Conservation (phyloP, 2,888 invertebrate species). For the Drosophila birchii region DNA sequence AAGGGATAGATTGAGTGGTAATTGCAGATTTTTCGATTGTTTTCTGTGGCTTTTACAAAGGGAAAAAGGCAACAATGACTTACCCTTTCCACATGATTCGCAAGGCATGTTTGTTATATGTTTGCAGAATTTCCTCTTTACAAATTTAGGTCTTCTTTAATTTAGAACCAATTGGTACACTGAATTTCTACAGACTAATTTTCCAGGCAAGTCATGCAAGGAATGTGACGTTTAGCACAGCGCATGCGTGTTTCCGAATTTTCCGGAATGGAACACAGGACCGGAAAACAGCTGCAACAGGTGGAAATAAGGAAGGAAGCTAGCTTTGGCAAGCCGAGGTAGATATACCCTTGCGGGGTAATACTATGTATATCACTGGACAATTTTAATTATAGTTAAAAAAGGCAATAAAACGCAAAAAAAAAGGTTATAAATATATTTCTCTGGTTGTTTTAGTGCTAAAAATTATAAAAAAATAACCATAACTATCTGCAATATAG, state of each 20-base stretch:
- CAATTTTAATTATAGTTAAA: neutral
- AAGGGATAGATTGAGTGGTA: neutral
- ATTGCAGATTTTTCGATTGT: neutral
- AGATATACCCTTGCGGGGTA: neutral
- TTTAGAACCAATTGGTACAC: constrained; percentile 5
- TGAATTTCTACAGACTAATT: constrained; percentile 3
- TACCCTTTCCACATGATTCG: constrained; percentile 75
- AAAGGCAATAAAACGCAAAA: neutral
- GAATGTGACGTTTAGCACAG: constrained; percentile 21
- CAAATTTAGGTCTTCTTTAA: neutral
- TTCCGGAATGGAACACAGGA: constrained; percentile 11
- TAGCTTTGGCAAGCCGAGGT: neutral
- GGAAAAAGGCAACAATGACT: neutral
- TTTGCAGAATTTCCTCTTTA: neutral
- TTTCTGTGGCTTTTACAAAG: neutral
- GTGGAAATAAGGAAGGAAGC: neutral
- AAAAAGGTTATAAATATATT: neutral
- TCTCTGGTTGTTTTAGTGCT: too few relatives aligned
- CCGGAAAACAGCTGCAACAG: constrained; percentile 11
- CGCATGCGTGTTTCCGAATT: constrained; percentile 51
- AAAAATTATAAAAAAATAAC: too few relatives aligned
- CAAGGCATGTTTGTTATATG: constrained; percentile 71
- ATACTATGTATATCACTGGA: neutral
- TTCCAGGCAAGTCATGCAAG: constrained; percentile 3
- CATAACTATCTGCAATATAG: too few relatives aligned